Evolutionary conservation across 1,140 invertebrate species (phyloP).

Genomic region (Cryptotermes secundus): DNA sequence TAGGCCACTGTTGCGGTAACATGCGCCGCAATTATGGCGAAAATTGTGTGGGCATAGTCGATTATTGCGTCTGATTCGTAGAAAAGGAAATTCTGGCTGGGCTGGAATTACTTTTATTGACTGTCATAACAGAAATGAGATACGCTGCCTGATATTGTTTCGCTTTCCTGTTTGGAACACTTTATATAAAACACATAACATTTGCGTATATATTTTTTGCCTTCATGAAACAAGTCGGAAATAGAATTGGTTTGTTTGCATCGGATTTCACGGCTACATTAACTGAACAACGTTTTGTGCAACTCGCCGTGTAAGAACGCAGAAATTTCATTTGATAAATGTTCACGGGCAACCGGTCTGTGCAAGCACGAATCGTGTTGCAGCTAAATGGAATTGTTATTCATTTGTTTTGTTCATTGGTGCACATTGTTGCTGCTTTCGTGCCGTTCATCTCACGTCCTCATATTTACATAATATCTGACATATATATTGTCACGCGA

Average conservation of each 20-base stretch:
- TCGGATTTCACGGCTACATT: neutral
- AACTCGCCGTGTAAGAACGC: neutral
- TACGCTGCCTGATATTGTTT: neutral
- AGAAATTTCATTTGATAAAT: neutral
- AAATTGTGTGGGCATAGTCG: no score
- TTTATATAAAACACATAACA: neutral
- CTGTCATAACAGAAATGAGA: neutral
- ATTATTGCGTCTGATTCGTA: no score
- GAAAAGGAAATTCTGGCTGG: no score
- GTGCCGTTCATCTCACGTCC: no score
- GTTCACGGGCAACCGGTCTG: neutral
- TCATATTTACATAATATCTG: no score
- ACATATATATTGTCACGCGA: no score
- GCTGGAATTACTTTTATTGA: neutral
- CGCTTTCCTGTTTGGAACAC: neutral
- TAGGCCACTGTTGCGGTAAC: no score
- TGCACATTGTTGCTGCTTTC: no score
- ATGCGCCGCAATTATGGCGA: no score
- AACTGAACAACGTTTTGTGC: neutral
- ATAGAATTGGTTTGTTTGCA: neutral
- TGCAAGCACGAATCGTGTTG: no score
- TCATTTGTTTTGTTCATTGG: no score
- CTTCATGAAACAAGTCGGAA: neutral
- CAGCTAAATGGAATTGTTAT: no score
- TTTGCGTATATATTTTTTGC: neutral